Base-by-base conservation (phyloP, 1,140 invertebrate genomes). In the Caenorhabditis brenneri region DNA sequence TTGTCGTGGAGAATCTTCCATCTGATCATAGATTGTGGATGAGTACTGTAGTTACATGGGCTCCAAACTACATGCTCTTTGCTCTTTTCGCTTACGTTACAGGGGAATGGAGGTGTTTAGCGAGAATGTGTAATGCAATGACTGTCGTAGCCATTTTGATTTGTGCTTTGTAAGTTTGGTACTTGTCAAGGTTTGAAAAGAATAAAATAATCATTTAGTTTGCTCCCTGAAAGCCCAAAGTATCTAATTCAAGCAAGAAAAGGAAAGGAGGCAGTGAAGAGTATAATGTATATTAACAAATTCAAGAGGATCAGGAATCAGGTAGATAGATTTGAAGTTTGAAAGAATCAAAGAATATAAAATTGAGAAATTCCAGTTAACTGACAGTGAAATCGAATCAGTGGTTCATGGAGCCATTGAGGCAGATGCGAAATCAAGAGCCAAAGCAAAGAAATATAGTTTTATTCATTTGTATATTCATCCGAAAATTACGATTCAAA, bases 31-130 rank as follows among this genome's bases (percentile, higher is more conserved):
- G 83, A 15, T 33, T 84, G 22, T 84, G 83, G 83, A 55, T 84
- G 36, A 60, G 51, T 46, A 84, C 83, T 0, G 55, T 84, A 31
- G 74, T 84, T n/a, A 84, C 83, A 1, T 84, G 83, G 83, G 83
- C 83, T 60, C 83, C 83, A 24, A 84, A 84, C 53, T 84, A 80
- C 48, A 80, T 84, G 83, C 33, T 84, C n/a, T 84, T 84, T 29
- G 83, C 83, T 0, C n/a, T 84, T 6, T 60, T 69, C 22, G 83
- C 60, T 15, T 80, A 74, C 27, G 31, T 84, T n/a, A 65, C 83
- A 29, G 42, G 39, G n/a, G 80, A 81, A n/a, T 81, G 53, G 83
- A 83, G 81, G n/a, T 83, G 12, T 48, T 33, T 81, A 9, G 53
- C 78, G 22, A 53, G 78, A 80, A 60, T 51, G 33, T 60, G 6